Conservation (phyloP, 2,113 vertebrate species). For the Orycteropus afer region DNA sequence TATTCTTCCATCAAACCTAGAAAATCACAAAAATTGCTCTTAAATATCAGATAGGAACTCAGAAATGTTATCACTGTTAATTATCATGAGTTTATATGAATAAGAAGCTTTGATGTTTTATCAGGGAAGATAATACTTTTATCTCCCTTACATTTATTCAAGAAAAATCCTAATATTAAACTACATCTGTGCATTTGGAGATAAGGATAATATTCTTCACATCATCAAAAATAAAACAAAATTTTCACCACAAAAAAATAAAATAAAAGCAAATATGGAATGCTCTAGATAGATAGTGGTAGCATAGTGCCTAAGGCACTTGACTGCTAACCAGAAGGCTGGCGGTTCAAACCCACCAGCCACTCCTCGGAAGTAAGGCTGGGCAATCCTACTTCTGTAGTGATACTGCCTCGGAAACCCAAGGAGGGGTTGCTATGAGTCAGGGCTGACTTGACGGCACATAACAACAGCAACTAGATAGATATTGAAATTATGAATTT, state of each 20-base stretch:
- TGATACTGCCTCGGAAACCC: too few species aligned
- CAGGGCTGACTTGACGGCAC: too few species aligned
- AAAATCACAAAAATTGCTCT: background rate
- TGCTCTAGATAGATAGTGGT: background rate
- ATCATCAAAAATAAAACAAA: conserved; percentile 1
- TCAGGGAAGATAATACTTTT: background rate
- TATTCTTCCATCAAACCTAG: background rate
- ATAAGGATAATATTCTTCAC: background rate
- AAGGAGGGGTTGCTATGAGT: too few species aligned
- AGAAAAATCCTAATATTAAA: background rate
- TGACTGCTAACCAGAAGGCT: too few species aligned
- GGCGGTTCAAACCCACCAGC: too few species aligned
- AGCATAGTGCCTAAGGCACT: too few species aligned
- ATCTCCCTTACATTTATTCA: background rate
- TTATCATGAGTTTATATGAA: background rate
- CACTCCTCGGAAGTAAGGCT: too few species aligned
- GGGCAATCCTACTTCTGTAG: too few species aligned
- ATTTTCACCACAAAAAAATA: background rate
- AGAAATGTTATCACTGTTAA: background rate
- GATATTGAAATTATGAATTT: background rate
- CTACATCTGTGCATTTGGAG: background rate
- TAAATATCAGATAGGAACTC: background rate
- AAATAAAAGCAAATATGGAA: conserved; percentile 2
- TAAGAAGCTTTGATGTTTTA: conserved; percentile 1
- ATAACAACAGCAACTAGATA: too few species aligned